A percentile compares a stretch with the other conserved stretches of the same genome.
Evolutionary conservation across 2,888 invertebrate genomes (phyloP).

Genomic region (Mythimna impura): DNA sequence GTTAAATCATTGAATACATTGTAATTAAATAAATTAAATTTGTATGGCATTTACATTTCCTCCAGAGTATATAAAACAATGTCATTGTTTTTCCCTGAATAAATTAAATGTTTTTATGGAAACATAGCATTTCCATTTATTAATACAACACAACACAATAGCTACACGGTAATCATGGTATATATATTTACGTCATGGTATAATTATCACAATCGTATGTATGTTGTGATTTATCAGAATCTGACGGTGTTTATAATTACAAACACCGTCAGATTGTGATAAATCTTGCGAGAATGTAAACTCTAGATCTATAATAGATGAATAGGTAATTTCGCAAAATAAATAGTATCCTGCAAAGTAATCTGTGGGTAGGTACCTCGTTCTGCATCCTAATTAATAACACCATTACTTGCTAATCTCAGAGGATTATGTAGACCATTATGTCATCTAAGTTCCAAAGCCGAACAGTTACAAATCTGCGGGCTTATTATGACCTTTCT

Average conservation of each 20-base stretch:
- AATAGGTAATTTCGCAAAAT: too few species aligned
- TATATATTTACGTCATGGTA: too few species aligned
- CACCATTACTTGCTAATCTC: conserved; percentile 21
- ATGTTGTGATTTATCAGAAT: too few species aligned
- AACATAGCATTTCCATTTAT: too few species aligned
- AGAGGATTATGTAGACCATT: conserved; percentile 28
- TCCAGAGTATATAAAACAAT: background rate
- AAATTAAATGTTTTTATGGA: background rate
- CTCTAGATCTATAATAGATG: too few species aligned
- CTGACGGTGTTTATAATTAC: too few species aligned
- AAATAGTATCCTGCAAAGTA: too few species aligned
- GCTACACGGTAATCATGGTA: too few species aligned
- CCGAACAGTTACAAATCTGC: conserved; percentile 13
- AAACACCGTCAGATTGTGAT: too few species aligned
- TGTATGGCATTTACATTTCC: background rate
- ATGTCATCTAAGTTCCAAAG: conserved; percentile 21
- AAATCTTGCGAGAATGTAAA: too few species aligned
- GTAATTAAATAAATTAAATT: conserved; percentile 1
- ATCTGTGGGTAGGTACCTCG: background rate
- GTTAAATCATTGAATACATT: background rate
- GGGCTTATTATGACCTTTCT: too few species aligned
- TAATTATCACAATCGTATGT: too few species aligned
- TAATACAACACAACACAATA: background rate
- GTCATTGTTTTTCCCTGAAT: background rate
- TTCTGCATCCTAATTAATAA: conserved; percentile 29